Conservation (phyloP, 2,797 vertebrate genomes). For the Hirundo rustica region DNA sequence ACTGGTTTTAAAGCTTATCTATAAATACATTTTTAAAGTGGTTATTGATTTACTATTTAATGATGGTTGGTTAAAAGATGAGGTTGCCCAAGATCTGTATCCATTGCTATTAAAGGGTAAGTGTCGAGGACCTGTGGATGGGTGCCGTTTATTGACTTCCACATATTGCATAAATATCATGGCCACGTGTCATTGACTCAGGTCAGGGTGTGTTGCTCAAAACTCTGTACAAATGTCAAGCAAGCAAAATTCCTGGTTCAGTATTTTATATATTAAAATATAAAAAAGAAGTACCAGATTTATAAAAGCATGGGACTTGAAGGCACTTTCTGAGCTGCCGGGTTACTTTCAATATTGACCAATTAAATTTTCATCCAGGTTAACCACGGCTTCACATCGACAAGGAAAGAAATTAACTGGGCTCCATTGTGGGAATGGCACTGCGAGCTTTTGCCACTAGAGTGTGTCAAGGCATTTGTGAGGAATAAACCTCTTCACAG, state of each 20-base stretch:
- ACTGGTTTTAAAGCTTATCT: background rate
- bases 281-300: background rate
- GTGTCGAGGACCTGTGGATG: background rate
- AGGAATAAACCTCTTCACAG: background rate
- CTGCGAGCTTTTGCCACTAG: constrained; percentile 64
- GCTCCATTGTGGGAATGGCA: background rate
- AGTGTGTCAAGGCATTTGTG: constrained; percentile 44
- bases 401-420: background rate
- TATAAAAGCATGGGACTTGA: background rate
- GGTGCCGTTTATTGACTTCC: background rate
- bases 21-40: background rate
- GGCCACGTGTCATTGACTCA: background rate
- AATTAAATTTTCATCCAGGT: background rate
- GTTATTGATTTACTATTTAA: constrained; percentile 21
- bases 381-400: background rate
- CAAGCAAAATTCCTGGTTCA: background rate
- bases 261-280: background rate
- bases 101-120: background rate
- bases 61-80: constrained; percentile 4
- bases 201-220: background rate
- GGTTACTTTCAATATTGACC: background rate
- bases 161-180: background rate
- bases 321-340: background rate
- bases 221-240: background rate
- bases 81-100: background rate